Base-by-base conservation (phyloP, 2,797 vertebrate genomes). In the Hippoglossus hippoglossus region DNA sequence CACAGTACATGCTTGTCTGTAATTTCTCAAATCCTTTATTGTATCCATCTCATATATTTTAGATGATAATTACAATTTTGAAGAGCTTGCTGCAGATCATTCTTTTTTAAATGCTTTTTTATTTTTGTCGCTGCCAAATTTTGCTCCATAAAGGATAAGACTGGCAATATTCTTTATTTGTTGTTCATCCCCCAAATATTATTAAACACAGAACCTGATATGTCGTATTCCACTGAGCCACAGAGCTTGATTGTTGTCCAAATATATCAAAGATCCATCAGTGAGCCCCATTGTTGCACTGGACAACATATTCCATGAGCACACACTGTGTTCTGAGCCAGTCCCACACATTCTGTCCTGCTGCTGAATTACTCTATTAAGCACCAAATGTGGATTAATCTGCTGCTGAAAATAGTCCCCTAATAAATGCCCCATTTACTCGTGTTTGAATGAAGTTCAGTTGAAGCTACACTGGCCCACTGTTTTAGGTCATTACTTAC, bases 371-470 rank as follows among this genome's bases (percentile, higher is more conserved):
- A 54, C 49, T 31, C 31, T 22, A 28, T n/a, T 63, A 53, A 56
- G 5, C 26, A 50, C 7, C 25, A 52, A 34, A 73, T 60, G 39
- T 62, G 6, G 61, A 57, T 79, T 47, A 61, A 69, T 79, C 47
- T 13, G 13, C n/a, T 16, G 34, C 50, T 71, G 49, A 63, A 66
- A 51, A 55, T 47, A 60, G 34, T 9, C 36, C 36, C 12, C 16
- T 18, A 28, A 59, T 63, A 65, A 47, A 41, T 59, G 13, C 34
- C 41, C 28, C 5, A 44, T 41, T 46, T 67, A 26, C 18, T 41
- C 25, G 12, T 54, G 25, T 51, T 61, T 39, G 57, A 61, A 13
- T 16, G 49, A 25, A 6, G 0, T 54, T 53, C 63, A 46, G 9
- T 26, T 55, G 52, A 53, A 28, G n/a, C 39, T 52, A 9, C 25